These are phyloP conservation scores for Fopius arisanus DNA, from an alignment of 1,140 invertebrate species.

Conservation along the genomic window DNA sequence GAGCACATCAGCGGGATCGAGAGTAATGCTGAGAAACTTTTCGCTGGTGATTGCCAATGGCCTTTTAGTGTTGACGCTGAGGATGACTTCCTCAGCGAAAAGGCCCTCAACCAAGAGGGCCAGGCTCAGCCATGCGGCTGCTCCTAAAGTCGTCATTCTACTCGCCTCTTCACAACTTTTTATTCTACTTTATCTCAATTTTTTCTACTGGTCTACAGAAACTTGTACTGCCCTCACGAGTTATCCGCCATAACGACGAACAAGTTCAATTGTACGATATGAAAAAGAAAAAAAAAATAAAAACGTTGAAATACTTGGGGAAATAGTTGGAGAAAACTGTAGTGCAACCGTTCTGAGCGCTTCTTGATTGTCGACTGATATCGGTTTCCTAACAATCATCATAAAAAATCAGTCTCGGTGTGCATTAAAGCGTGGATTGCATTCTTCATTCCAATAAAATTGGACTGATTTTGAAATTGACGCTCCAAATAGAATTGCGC, in stretches of 20 bases:
- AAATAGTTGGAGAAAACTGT: background rate
- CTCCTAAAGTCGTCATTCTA: background rate
- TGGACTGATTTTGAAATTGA: constrained; percentile 41
- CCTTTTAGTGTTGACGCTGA: constrained; percentile 56
- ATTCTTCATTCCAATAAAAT: background rate
- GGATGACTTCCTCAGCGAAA: constrained; percentile 42
- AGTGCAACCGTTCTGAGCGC: background rate
- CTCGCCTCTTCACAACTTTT: background rate
- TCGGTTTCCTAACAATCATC: background rate
- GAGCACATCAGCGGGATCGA: constrained; percentile 67
- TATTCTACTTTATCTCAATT: background rate
- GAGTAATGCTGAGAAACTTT: constrained; percentile 71
- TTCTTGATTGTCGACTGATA: constrained; percentile 7
- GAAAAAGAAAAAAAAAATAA: background rate
- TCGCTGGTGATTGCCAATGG: constrained; percentile 66
- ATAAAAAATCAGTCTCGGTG: background rate
- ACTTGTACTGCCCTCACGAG: background rate
- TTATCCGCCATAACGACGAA: background rate
- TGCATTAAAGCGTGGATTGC: background rate
- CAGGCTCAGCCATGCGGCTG: background rate
- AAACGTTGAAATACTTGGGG: background rate
- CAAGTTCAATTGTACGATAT: background rate
- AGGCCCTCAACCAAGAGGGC: constrained; percentile 9
- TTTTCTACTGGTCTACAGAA: background rate
- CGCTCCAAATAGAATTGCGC: constrained; percentile 36